Evolutionary conservation across 2,113 vertebrate genomes (phyloP).

Genomic region (Oncorhynchus clarkii): DNA sequence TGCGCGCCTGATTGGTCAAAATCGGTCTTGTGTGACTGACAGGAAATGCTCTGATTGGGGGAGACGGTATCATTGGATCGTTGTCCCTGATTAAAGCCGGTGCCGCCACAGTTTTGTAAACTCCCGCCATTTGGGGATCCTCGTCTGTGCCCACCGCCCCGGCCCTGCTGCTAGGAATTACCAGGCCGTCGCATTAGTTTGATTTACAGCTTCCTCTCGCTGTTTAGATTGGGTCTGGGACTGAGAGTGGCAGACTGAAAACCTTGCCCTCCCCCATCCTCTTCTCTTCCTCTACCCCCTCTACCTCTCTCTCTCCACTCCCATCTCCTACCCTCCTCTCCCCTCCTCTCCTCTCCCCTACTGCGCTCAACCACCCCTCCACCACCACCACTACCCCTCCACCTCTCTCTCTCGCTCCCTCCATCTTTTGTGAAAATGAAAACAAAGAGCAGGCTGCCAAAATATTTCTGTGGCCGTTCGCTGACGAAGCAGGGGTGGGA

Average conservation of each 20-base stretch:
- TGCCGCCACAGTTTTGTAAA: constrained; percentile 60
- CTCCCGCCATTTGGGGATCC: constrained; percentile 32
- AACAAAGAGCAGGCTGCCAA: constrained; percentile 73
- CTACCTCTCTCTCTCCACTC: not conserved
- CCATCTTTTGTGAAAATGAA: constrained; percentile 74
- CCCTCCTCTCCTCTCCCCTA: not conserved
- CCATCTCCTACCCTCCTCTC: not conserved
- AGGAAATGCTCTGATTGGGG: constrained; percentile 76
- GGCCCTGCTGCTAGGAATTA: constrained; percentile 79
- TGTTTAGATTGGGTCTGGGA: constrained; percentile 70
- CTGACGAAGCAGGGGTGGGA: constrained; percentile 68
- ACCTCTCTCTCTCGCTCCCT: constrained; percentile 36
- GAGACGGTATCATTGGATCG: constrained; percentile 68
- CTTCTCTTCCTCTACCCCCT: not conserved
- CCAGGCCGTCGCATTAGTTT: constrained; percentile 67
- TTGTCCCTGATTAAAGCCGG: constrained; percentile 75
- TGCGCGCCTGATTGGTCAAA: constrained; percentile 58
- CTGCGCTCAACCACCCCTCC: constrained; percentile 48
- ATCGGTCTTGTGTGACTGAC: constrained; percentile 73
- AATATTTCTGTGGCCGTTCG: constrained; percentile 74
- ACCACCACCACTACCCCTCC: not conserved
- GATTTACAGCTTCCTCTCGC: constrained; percentile 80
- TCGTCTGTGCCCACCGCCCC: constrained; percentile 9
- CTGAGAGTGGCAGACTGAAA: constrained; percentile 47
- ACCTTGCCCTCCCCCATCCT: constrained; percentile 48